phyloP scores from a whole-genome alignment of 2,113 vertebrate genomes.

The Podilymbus podiceps region DNA sequence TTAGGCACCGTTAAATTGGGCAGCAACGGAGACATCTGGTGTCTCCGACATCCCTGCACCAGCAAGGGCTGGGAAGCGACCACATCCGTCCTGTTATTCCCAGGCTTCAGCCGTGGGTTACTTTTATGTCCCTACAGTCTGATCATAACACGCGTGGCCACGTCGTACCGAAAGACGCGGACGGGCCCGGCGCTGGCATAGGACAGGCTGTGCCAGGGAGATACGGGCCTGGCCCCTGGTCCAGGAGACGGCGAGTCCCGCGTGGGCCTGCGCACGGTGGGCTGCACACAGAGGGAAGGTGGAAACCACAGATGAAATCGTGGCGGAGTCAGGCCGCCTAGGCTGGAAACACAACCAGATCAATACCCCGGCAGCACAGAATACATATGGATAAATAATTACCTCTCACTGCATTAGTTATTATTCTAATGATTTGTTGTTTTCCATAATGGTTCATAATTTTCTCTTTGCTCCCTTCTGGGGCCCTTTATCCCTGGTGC shows the following conservation, averaged over 20 bases:
- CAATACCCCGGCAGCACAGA: not conserved
- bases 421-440: not conserved
- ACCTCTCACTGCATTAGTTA: constrained; percentile 11
- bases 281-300: not conserved
- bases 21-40: constrained; percentile 32
- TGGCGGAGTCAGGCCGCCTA: not conserved
- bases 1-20: not conserved
- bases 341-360: not conserved
- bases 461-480: not conserved
- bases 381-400: not conserved
- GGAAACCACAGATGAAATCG: not conserved
- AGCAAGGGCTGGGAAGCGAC: not conserved
- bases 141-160: rapidly evolving
- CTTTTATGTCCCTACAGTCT: not conserved
- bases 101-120: rapidly evolving
- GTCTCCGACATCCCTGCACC: not conserved
- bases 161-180: rapidly evolving
- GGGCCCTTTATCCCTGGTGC: not conserved
- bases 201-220: not conserved
- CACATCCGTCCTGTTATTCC: rapidly evolving
- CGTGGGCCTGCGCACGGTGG: rapidly evolving
- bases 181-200: not conserved
- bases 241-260: rapidly evolving
- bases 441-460: not conserved
- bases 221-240: rapidly evolving